A percentile compares a stretch with the other conserved stretches of the same genome.
phyloP scores from a whole-genome alignment of 30 jellyfish, hydroid and myxozoan species.

The Pelagia noctiluca region DNA sequence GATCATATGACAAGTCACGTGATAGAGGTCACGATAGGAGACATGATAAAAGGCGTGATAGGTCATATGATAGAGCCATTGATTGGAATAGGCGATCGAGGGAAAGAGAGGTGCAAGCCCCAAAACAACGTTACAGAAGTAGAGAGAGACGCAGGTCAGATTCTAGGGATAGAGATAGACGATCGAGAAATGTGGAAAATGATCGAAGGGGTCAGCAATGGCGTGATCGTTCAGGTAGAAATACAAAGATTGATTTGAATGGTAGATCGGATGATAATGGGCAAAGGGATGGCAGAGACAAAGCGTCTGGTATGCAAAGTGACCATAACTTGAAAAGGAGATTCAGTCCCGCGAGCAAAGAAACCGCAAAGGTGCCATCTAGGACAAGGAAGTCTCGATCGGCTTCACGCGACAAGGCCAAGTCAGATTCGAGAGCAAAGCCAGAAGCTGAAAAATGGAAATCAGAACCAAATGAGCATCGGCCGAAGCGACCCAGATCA shows the following conservation, averaged over 20 bases:
- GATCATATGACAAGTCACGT: background rate
- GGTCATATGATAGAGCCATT: background rate
- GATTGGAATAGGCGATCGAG: background rate
- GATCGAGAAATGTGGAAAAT: slow-evolving; percentile 3
- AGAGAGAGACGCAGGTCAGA: background rate
- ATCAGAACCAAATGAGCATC: background rate
- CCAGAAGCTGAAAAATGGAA: background rate
- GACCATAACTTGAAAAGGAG: too few relatives aligned
- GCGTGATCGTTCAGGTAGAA: too few relatives aligned
- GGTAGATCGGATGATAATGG: too few relatives aligned
- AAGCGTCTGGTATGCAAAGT: too few relatives aligned
- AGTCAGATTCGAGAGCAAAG: background rate
- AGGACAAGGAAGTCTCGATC: too few relatives aligned
- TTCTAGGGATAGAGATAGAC: slow-evolving; percentile 10
- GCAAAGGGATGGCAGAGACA: too few relatives aligned
- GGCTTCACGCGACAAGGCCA: too few relatives aligned
- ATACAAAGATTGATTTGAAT: too few relatives aligned
- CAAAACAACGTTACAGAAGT: background rate
- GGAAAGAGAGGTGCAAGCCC: background rate
- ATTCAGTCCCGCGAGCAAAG: too few relatives aligned
- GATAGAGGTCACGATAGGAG: slow-evolving; percentile 4
- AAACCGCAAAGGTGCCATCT: too few relatives aligned
- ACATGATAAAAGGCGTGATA: background rate
- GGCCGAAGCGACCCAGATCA: background rate
- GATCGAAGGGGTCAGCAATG: background rate